phyloP scores from a whole-genome alignment of 2,888 invertebrate genomes.

The Ophioninae sp. region DNA sequence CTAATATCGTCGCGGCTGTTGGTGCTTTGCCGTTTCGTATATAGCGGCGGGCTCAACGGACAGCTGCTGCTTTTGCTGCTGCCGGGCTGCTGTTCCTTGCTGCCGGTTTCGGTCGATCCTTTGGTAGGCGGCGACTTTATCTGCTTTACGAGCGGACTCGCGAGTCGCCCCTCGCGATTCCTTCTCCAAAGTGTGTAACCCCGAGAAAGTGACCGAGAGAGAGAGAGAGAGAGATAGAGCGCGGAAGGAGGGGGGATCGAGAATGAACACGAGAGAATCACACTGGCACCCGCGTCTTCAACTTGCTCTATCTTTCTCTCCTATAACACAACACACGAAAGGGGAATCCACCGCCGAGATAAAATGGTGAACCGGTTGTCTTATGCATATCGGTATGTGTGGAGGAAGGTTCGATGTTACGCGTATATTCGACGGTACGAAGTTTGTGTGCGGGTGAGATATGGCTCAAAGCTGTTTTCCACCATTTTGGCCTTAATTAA shows the following conservation, averaged over 20 bases:
- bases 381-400: not conserved
- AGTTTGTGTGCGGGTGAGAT: conserved; percentile 43
- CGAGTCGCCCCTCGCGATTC: conserved; percentile 70
- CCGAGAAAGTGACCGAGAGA: conserved; percentile 61
- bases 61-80: conserved; percentile 71
- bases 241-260: conserved; percentile 35
- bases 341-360: conserved; percentile 65
- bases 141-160: conserved; percentile 79
- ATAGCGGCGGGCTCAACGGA: conserved; percentile 47
- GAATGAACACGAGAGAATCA: conserved; percentile 10
- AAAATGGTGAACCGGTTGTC: conserved; percentile 72
- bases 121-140: conserved; percentile 81
- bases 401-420: conserved; percentile 20
- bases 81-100: conserved; percentile 64
- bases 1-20: conserved; percentile 69
- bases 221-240: conserved; percentile 38
- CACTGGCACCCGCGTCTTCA: conserved; percentile 54
- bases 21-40: conserved; percentile 49
- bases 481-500: conserved; percentile 71
- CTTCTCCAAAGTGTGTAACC: conserved; percentile 71
- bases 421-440: conserved; percentile 31
- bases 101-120: conserved; percentile 76
- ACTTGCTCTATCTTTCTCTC: conserved; percentile 48
- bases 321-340: conserved; percentile 59
- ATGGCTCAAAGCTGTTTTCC: conserved; percentile 55